Evolutionary conservation across 2,113 vertebrate species (phyloP), one percentile per base, ranked within the genome.

Genomic region (Gulo gulo): DNA sequence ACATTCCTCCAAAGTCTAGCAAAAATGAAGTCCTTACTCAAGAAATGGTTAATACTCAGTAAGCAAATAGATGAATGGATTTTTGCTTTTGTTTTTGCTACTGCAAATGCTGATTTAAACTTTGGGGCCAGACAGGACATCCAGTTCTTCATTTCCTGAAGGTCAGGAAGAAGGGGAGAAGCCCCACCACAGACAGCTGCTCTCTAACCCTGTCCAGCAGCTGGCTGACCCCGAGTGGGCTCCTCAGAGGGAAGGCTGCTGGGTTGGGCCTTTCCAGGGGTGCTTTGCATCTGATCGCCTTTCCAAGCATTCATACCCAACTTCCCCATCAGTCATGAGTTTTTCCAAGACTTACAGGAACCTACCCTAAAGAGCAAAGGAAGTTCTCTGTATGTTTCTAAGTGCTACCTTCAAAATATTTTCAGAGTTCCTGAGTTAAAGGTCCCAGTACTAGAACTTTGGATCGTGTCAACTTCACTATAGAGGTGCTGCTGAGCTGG

Each of bases 291-390:
- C 65, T 57, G 39, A 61, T 45, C 9, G 95, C 63, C 63, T 88
- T 95, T 92, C 69, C 3, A 36, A 92, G 50, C 73, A 79, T 69
- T 76, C 65, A 45, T n/a, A 57, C 11, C 13, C 26, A 73, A 98
- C 98, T 98, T 98, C 98, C 97, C 84, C 47, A 59, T 47, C 67
- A 92, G 94, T 98, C 98, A 98, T 8, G 73, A 96, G 97, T 85
- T 97, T 98, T 98, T 97, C 98, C 98, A 94, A 82, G 95, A 88
- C 95, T 97, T 80, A 94, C 21, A 97, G 95, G 87, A 94, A 94
- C 63, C 78, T 83, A 91, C 90, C 20, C 84, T 71, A 16, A 84
- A 96, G 80, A 91, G 86, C n/a, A 90, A 89, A 96, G 90, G 94
- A 97, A 97, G 91, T 97, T 97, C 92, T 84, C 52, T 74, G 36